These are phyloP conservation scores for Erebia palarica DNA, from an alignment of 2,888 invertebrate genomes.

Conservation along the genomic window DNA sequence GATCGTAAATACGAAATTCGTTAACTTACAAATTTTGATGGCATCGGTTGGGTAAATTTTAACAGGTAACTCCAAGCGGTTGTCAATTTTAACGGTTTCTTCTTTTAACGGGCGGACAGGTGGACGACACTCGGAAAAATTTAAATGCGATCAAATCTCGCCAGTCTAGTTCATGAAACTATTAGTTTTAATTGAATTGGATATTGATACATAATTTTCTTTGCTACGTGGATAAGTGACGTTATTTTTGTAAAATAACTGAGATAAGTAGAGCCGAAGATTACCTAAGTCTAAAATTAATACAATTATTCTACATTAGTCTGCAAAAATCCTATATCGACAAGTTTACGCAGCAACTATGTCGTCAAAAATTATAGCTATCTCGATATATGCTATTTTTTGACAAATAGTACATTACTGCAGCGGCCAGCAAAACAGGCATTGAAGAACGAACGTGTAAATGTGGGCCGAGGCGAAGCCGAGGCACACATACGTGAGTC, in stretches of 20 bases:
- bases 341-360: too few species aligned
- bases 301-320: too few species aligned
- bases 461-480: too few species aligned
- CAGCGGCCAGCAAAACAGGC: too few species aligned
- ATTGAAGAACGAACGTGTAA: too few species aligned
- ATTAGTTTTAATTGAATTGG: slow-evolving; percentile 41
- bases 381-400: too few species aligned
- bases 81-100: slow-evolving; percentile 48
- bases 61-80: slow-evolving; percentile 53
- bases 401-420: too few species aligned
- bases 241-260: not conserved
- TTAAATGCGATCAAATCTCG: slow-evolving; percentile 44
- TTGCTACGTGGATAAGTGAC: slow-evolving; percentile 18
- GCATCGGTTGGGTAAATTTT: slow-evolving; percentile 37
- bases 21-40: slow-evolving; percentile 32
- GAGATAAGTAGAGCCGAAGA: not conserved
- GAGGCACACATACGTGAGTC: too few species aligned
- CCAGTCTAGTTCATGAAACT: slow-evolving; percentile 40
- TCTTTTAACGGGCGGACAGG: slow-evolving; percentile 43
- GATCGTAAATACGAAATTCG: slow-evolving; percentile 34
- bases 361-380: too few species aligned
- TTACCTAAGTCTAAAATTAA: too few species aligned
- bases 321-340: too few species aligned
- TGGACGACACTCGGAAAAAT: slow-evolving; percentile 41
- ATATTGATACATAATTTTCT: slow-evolving; percentile 29